A percentile compares a stretch with the other conserved stretches of the same genome.
These are phyloP conservation scores for Enteromius viviparus DNA, from an alignment of 2,797 vertebrate species.

Conservation along the genomic window DNA sequence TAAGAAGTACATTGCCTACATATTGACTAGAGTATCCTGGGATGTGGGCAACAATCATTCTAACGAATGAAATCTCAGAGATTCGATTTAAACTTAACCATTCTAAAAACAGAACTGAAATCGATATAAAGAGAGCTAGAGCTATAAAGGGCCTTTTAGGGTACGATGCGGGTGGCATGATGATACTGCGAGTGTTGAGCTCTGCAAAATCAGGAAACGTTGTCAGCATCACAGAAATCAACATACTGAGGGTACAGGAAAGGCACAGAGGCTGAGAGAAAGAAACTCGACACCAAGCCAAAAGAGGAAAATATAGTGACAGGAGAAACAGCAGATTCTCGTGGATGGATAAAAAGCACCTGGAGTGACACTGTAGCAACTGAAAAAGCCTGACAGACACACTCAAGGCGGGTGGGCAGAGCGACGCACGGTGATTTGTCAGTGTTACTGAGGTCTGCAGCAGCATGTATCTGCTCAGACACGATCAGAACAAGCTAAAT, in stretches of 20 bases:
- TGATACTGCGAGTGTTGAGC: constrained; percentile 15
- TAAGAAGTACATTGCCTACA: not conserved
- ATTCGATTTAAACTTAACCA: constrained; percentile 4
- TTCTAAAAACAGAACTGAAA: not conserved
- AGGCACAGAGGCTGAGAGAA: constrained; percentile 5
- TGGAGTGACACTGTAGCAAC: constrained; percentile 14
- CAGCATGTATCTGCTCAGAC: constrained; percentile 3
- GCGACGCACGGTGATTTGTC: constrained; percentile 9
- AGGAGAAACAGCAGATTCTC: constrained; percentile 24
- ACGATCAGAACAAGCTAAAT: constrained; percentile 1
- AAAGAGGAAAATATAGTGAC: constrained; percentile 20
- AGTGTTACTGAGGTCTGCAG: constrained; percentile 5
- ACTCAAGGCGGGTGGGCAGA: constrained; percentile 30
- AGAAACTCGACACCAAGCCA: constrained; percentile 20
- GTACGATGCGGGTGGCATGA: constrained; percentile 7
- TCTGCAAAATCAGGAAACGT: not conserved
- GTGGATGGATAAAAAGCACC: constrained; percentile 19
- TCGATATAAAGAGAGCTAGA: not conserved
- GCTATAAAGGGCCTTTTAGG: not conserved
- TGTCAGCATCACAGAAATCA: constrained; percentile 17
- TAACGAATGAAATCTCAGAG: not conserved
- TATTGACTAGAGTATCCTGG: not conserved
- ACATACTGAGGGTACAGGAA: constrained; percentile 22
- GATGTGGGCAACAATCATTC: not conserved
- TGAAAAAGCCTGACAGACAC: constrained; percentile 35